These are phyloP conservation scores for Ridgeia piscesae DNA, from an alignment of 1,140 invertebrate species.

Conservation along the genomic window DNA sequence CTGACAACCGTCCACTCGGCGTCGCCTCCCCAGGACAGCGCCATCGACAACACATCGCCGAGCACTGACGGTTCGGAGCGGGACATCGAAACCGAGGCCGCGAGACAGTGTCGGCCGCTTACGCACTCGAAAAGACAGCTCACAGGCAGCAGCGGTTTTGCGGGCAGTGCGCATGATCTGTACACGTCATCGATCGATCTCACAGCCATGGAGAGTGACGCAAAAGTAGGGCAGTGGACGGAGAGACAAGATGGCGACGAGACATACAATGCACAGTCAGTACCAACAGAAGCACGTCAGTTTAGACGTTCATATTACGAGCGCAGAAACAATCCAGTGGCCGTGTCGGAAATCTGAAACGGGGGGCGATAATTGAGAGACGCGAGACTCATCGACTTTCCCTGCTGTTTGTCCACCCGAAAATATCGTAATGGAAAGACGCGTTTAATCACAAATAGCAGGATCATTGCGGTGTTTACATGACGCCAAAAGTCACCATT, in stretches of 20 bases:
- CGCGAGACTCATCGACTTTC: background rate
- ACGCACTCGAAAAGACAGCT: background rate
- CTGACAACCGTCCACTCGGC: background rate
- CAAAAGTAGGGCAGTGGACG: background rate
- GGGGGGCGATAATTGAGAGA: background rate
- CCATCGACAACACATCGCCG: conserved; percentile 20
- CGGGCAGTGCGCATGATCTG: background rate
- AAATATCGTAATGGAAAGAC: background rate
- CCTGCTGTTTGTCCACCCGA: background rate
- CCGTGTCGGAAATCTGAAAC: background rate
- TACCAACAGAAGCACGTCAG: background rate
- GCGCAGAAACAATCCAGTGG: background rate
- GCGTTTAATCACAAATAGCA: background rate
- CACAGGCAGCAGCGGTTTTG: background rate
- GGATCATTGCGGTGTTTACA: background rate
- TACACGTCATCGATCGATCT: background rate
- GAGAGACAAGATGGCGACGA: background rate
- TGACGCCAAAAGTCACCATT: no score
- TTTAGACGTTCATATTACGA: background rate
- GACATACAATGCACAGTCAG: background rate
- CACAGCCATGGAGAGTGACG: background rate
- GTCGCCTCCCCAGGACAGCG: conserved; percentile 22
- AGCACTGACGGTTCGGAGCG: conserved; percentile 15
- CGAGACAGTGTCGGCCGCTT: background rate
- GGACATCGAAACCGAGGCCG: background rate